phyloP scores from a whole-genome alignment of 64 coral and sea anemone species.

The Dendrophyllia cribrosa region DNA sequence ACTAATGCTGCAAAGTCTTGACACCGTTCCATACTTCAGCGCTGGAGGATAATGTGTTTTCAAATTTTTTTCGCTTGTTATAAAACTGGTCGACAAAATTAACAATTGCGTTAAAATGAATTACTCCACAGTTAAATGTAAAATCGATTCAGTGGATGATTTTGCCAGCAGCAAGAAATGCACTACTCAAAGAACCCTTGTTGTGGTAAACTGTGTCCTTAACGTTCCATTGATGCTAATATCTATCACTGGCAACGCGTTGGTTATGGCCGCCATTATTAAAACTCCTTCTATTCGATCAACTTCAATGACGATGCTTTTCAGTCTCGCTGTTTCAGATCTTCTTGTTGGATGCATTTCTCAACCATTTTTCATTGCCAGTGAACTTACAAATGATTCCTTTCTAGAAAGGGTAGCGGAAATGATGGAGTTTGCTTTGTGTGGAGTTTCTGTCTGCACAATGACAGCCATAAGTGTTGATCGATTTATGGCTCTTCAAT shows the following conservation, averaged over 20 bases:
- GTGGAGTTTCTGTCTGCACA: slow-evolving; percentile 18
- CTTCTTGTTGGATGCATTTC: slow-evolving; percentile 36
- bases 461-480: slow-evolving; percentile 48
- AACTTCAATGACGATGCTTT: slow-evolving; percentile 15
- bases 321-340: slow-evolving; percentile 36
- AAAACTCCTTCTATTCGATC: slow-evolving; percentile 23
- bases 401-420: background rate
- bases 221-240: slow-evolving; percentile 21
- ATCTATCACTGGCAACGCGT: background rate
- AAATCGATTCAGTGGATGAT: background rate
- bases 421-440: background rate
- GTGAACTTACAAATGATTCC: background rate
- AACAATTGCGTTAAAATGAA: background rate
- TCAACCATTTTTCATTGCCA: slow-evolving; percentile 38
- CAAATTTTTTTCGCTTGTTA: too few relatives aligned
- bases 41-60: too few relatives aligned
- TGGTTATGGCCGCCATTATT: background rate
- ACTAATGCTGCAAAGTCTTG: too few relatives aligned
- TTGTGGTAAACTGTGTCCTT: slow-evolving; percentile 5
- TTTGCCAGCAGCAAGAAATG: background rate
- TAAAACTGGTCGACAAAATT: too few relatives aligned
- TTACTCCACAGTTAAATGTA: background rate
- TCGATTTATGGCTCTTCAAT: slow-evolving; percentile 24
- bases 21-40: too few relatives aligned
- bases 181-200: background rate